Conservation (phyloP, 1,140 invertebrate genomes). For the Drosophila micromelanica region DNA sequence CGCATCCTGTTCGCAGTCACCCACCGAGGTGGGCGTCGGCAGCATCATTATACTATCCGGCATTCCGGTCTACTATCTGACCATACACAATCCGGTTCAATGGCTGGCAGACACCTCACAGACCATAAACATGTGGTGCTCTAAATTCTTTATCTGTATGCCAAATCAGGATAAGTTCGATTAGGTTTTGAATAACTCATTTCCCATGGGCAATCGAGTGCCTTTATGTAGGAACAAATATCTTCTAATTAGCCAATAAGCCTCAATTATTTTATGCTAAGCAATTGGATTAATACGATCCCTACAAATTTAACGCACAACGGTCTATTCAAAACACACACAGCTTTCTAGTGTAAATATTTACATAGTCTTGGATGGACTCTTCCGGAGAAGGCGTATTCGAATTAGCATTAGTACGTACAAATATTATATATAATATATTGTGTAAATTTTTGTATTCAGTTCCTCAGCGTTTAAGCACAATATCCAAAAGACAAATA, state of each 20-base stretch:
- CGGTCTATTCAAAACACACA: slow-evolving; percentile 2
- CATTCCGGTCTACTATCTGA: slow-evolving; percentile 94
- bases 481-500: slow-evolving; percentile 9
- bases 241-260: slow-evolving; percentile 56
- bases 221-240: slow-evolving; percentile 56
- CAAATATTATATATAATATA: slow-evolving; percentile 8
- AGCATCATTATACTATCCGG: slow-evolving; percentile 91
- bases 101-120: slow-evolving; percentile 86
- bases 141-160: slow-evolving; percentile 91
- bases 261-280: slow-evolving; percentile 40
- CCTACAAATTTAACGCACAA: slow-evolving; percentile 7
- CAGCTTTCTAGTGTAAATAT: slow-evolving; percentile 28
- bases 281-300: slow-evolving; percentile 16
- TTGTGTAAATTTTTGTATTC: slow-evolving; percentile 8
- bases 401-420: slow-evolving; percentile 5
- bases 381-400: neutral
- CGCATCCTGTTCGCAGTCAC: slow-evolving; percentile 90
- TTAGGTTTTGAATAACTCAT: slow-evolving; percentile 40
- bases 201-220: slow-evolving; percentile 41
- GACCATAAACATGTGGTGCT: slow-evolving; percentile 88
- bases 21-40: slow-evolving; percentile 93
- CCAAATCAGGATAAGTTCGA: slow-evolving; percentile 86
- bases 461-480: slow-evolving; percentile 28
- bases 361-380: neutral
- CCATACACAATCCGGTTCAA: slow-evolving; percentile 89